Evolutionary conservation across 2,797 vertebrate species (phyloP).

Genomic region (Todus mexicanus): DNA sequence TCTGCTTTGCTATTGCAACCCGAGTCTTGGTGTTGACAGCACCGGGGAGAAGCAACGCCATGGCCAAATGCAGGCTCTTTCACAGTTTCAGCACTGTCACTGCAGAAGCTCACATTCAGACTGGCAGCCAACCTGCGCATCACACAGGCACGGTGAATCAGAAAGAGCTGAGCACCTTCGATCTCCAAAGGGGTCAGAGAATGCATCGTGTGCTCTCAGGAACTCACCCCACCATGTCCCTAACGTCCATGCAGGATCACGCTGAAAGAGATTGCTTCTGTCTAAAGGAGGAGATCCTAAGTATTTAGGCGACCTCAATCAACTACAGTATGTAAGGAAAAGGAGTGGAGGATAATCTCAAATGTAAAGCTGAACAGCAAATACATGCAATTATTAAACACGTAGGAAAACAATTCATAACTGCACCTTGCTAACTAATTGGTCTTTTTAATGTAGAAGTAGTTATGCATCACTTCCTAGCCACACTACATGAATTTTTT

Average conservation of each 20-base stretch:
- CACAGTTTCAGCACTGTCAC: not conserved
- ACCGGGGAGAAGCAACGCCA: not conserved
- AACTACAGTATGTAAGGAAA: not conserved
- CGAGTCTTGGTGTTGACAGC: conserved; percentile 37
- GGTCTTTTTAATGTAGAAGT: conserved; percentile 38
- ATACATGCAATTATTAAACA: not conserved
- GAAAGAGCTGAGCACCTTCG: not conserved
- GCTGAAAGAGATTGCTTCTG: not conserved
- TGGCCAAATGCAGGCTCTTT: conserved; percentile 17
- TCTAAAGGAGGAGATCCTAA: not conserved
- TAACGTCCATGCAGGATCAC: not conserved
- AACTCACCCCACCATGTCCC: not conserved
- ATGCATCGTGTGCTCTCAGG: rapidly evolving
- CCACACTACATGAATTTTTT: conserved; percentile 25
- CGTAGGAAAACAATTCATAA: not conserved
- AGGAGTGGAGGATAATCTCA: not conserved
- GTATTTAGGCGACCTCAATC: not conserved
- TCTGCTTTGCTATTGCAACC: not conserved
- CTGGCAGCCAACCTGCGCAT: not conserved
- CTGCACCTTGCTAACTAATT: conserved; percentile 30
- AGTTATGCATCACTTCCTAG: conserved; percentile 43
- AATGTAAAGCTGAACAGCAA: not conserved
- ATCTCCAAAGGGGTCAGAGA: not conserved
- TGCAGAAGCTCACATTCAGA: not conserved
- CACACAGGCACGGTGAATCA: not conserved